Evolutionary conservation across 2,113 vertebrate species (phyloP).

Genomic region (Nothobranchius kuhntae): DNA sequence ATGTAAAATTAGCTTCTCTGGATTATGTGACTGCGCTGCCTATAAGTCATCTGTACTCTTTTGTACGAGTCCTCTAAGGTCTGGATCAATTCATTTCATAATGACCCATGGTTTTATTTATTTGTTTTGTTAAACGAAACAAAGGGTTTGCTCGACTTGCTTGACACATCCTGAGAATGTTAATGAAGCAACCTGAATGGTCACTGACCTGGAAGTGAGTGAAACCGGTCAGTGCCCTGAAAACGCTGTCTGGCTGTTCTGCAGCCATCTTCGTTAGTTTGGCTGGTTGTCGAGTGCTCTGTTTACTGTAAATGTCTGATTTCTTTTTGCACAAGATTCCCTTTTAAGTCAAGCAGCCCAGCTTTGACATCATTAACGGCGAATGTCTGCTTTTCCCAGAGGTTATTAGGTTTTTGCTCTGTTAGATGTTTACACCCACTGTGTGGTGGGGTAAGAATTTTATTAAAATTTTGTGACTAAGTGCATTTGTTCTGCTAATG

Average conservation of each 20-base stretch:
- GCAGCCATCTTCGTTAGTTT: slow-evolving; percentile 5
- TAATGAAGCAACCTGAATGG: slow-evolving; percentile 72
- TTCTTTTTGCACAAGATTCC: neutral
- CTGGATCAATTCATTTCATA: slow-evolving; percentile 25
- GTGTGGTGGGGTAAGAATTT: accelerated
- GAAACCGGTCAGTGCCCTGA: slow-evolving; percentile 10
- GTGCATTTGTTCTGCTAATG: neutral
- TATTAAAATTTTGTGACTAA: neutral
- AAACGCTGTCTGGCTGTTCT: slow-evolving; percentile 4
- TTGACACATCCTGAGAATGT: slow-evolving; percentile 65
- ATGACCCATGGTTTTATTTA: slow-evolving; percentile 10
- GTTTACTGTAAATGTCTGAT: slow-evolving; percentile 45
- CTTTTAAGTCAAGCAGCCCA: slow-evolving; percentile 35
- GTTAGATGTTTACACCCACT: slow-evolving; percentile 29
- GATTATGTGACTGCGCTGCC: slow-evolving; percentile 5
- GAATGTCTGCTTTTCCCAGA: slow-evolving; percentile 26
- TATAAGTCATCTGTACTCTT: slow-evolving; percentile 8
- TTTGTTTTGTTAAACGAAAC: slow-evolving; percentile 33
- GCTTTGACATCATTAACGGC: slow-evolving; percentile 30
- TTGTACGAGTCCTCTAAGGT: neutral
- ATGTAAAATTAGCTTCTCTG: neutral
- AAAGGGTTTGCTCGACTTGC: slow-evolving; percentile 49
- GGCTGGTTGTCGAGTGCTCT: slow-evolving; percentile 18
- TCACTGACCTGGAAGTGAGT: slow-evolving; percentile 58
- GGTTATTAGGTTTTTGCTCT: neutral